Base-by-base conservation (phyloP, 2,888 invertebrate genomes). In the Myopa testacea region DNA sequence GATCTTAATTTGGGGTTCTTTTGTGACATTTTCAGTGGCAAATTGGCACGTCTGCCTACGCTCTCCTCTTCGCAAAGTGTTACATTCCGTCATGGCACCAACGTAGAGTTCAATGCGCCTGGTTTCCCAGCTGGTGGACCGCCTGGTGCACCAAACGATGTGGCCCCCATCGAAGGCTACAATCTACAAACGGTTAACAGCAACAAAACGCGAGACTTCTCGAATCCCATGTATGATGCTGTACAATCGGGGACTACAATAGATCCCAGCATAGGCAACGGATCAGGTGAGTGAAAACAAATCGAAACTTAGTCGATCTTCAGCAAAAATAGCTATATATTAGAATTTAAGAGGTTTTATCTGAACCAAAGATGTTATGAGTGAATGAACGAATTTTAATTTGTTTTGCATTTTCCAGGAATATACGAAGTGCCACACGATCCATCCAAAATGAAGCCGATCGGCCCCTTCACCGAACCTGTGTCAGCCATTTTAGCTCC, bases 171-270 rank as follows among this genome's bases (percentile, higher is more conserved):
- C 55, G 96, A 95, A 85, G 95, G 95, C 78, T 96, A 96, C 89
- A 94, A 92, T 85, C 89, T 96, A 84, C 94, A 95, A 84, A 94
- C 95, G 80, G 92, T 94, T 4, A 91, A 92, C 83, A 92, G 93
- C 83, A 82, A 83, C 50, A 96, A 96, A 89, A 94, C 93, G 78
- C 91, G 98, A 75, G 98, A 99, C 90, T 99, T 99, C 91, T 95
- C 96, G 86, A 99, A 99, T 91, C 98, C 98, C 70, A 98, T 98
- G 95, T 99, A 98, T 90, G 98, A 99, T 86, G 96, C 96, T 70
- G 95, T 94, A 76, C 93, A 94, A 82, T 91, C 93, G 81, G 92
- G 92, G 74, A 89, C 88, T 79, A 91, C 88, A 82, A 89, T 90
- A 38, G 92, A 92, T 82, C 90, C 91, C 50, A 90, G 89, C 74